These are phyloP conservation scores for Heteromurus nitidus DNA, from an alignment of 2,888 invertebrate species.

Conservation along the genomic window DNA sequence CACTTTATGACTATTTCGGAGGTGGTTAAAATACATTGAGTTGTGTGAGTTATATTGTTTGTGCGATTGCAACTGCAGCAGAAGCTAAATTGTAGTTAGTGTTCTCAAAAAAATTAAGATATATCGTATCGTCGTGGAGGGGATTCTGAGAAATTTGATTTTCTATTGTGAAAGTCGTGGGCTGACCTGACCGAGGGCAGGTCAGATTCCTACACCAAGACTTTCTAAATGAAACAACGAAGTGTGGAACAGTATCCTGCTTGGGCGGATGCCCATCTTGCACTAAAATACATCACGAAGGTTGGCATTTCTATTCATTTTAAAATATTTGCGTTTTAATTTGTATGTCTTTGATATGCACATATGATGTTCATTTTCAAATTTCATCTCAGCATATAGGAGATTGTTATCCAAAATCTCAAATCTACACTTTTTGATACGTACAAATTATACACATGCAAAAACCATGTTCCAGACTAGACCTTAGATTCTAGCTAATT, in stretches of 20 bases:
- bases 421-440: too few relatives aligned
- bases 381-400: too few relatives aligned
- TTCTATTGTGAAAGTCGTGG: conserved; percentile 51
- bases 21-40: conserved; percentile 43
- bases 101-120: background rate
- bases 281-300: conserved; percentile 72
- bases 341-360: too few relatives aligned
- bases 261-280: conserved; percentile 73
- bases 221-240: conserved; percentile 70
- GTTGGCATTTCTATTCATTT: conserved; percentile 48
- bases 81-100: background rate
- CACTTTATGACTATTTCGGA: conserved; percentile 57
- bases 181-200: conserved; percentile 57
- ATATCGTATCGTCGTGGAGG: conserved; percentile 43
- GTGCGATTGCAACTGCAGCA: conserved; percentile 12
- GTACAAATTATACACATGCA: too few relatives aligned
- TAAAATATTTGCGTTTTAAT: background rate
- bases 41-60: background rate
- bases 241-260: conserved; percentile 71
- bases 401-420: too few relatives aligned
- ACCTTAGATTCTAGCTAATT: too few relatives aligned
- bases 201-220: conserved; percentile 52
- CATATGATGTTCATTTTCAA: too few relatives aligned
- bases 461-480: too few relatives aligned
- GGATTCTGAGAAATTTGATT: conserved; percentile 27